Base-by-base conservation (phyloP, 2,888 invertebrate genomes). In the Cryptus viduatorius region DNA sequence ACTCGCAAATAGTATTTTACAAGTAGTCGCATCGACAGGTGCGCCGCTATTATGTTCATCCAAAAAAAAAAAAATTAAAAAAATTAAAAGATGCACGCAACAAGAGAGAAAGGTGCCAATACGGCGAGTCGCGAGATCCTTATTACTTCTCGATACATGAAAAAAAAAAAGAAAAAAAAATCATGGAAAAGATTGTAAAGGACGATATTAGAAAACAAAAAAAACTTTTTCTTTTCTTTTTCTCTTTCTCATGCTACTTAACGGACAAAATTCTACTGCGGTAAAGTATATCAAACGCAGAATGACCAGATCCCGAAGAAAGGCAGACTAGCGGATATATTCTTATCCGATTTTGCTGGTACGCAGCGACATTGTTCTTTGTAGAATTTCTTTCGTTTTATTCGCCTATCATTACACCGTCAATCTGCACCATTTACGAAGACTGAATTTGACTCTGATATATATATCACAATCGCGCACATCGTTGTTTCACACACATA, bases 241-340 rank as follows among this genome's bases (percentile, higher is more conserved):
- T 95, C 56, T 95, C 95, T 96, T 95, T 95, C 94, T 95, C 94
- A 94, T 90, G 95, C 91, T 86, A 93, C 92, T 90, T 90, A 92
- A 91, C 91, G 92, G 92, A 90, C 12, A 61, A 91, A 88, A 78
- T 73, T 72, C 82, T 31, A 61, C 81, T 81, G 72, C 95, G 94
- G 95, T 95, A 95, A 96, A 96, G 96, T 96, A 95, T 96, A 96
- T 95, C 96, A 96, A 95, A 95, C 96, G 95, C 96, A 96, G 94
- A 93, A 92, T 90, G 96, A 96, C 94, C 95, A 95, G 93, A 96
- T 96, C 94, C 96, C 96, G 95, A 96, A 96, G 95, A 96, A 96
- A 95, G 96, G 96, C 94, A 97, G 97, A 96, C 96, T 97, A 95
- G 97, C 97, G 96, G 97, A 97, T 95, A 96, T 97, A 95, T 97